phyloP scores from a whole-genome alignment of 2,888 invertebrate genomes.

The Zaprionus lineosus region DNA sequence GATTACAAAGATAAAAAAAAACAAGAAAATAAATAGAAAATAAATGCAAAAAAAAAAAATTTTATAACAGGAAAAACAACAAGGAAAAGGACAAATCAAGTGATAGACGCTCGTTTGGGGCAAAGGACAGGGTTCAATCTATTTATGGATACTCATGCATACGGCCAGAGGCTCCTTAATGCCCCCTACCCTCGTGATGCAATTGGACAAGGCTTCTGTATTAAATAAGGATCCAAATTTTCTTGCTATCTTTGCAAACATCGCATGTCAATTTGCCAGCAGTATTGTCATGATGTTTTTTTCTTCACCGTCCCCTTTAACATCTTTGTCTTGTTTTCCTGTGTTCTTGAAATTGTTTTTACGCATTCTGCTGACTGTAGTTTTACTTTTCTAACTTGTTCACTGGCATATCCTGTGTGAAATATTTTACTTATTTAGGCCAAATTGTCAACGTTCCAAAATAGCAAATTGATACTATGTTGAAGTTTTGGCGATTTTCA shows the following conservation, averaged over 20 bases:
- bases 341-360: no score
- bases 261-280: constrained; percentile 54
- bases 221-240: constrained; percentile 39
- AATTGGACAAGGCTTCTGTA: constrained; percentile 21
- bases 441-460: no score
- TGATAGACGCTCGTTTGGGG: constrained; percentile 37
- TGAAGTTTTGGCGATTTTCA: no score
- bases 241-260: constrained; percentile 28
- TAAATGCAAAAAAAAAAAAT: neutral
- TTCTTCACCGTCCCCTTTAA: neutral
- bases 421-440: no score
- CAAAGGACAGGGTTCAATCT: constrained; percentile 33
- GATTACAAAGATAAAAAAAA: constrained; percentile 48
- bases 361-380: no score
- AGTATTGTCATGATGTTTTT: constrained; percentile 5
- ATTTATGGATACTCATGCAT: constrained; percentile 29
- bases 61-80: no score
- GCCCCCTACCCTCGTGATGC: constrained; percentile 15
- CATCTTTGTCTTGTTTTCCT: no score
- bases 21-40: neutral
- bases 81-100: constrained; percentile 25
- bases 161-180: constrained; percentile 23
- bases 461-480: no score
- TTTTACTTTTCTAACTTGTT: no score
- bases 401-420: neutral